Conservation (phyloP, 1,140 invertebrate species). For the Bombus consobrinus region DNA sequence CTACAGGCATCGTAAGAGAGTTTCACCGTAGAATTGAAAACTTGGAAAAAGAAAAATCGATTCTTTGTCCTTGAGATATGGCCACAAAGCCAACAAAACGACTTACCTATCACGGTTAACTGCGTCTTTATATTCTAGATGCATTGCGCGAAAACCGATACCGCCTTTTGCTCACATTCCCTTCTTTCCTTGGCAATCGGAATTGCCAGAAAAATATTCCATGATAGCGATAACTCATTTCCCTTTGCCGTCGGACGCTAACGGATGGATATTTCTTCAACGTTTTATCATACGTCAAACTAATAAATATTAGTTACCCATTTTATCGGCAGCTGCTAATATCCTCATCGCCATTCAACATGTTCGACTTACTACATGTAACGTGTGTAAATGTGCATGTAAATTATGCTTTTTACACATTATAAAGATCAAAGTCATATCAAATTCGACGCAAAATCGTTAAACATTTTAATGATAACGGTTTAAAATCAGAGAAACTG, state of each 20-base stretch:
- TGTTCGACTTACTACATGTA: not conserved
- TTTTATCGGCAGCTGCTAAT: not conserved
- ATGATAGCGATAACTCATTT: conserved; percentile 1
- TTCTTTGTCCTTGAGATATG: conserved; percentile 58
- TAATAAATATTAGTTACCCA: not conserved
- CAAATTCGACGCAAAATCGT: not conserved
- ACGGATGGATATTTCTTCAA: not conserved
- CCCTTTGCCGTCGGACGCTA: not conserved
- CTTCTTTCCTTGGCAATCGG: not conserved
- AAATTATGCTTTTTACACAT: not conserved
- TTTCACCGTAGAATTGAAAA: conserved; percentile 54
- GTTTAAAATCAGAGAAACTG: not conserved
- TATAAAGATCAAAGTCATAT: not conserved
- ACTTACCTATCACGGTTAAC: conserved; percentile 49
- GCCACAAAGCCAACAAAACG: conserved; percentile 43
- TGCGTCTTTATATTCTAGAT: conserved; percentile 55
- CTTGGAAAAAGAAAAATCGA: conserved; percentile 50
- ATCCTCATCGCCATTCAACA: not conserved
- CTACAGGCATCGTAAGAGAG: not conserved
- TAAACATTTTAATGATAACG: not conserved
- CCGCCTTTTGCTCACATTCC: conserved; percentile 23
- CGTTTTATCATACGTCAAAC: too few relatives aligned
- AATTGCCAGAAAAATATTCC: conserved; percentile 5
- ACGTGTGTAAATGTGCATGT: not conserved
- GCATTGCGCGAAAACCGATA: conserved; percentile 22